Evolutionary conservation across 2,113 vertebrate genomes (phyloP).

Genomic region (Halichoeres trimaculatus): DNA sequence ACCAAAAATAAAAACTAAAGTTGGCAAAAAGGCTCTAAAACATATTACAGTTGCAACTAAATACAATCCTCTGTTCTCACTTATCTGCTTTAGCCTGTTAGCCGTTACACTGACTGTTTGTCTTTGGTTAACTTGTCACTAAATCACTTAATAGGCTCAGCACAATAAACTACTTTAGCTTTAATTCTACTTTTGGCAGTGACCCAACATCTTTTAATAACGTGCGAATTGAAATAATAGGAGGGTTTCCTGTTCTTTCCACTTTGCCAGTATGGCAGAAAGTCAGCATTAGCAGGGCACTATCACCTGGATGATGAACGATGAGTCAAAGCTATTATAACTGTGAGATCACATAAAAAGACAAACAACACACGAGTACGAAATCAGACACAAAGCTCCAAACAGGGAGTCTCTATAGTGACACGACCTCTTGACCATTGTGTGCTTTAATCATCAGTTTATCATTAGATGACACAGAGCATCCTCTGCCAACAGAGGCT

Average conservation of each 20-base stretch:
- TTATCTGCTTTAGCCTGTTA: background rate
- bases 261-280: background rate
- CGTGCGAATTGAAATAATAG: background rate
- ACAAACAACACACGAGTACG: background rate
- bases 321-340: slow-evolving; percentile 21
- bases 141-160: too few relatives aligned
- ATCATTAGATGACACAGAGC: slow-evolving; percentile 38
- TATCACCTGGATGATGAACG: slow-evolving; percentile 9
- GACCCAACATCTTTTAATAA: slow-evolving; percentile 29
- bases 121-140: too few relatives aligned
- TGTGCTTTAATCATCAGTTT: slow-evolving; percentile 27
- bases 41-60: background rate
- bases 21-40: slow-evolving; percentile 9
- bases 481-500: slow-evolving; percentile 52
- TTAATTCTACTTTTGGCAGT: background rate
- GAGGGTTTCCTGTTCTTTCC: background rate
- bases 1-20: background rate
- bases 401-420: background rate
- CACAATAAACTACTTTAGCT: too few relatives aligned
- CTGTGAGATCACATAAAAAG: slow-evolving; percentile 15
- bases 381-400: background rate
- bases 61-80: slow-evolving; percentile 3
- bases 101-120: background rate
- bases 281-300: slow-evolving; percentile 1
- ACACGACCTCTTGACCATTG: background rate